Conservation (phyloP, 2,113 vertebrate species). For the Pluvialis apricaria region DNA sequence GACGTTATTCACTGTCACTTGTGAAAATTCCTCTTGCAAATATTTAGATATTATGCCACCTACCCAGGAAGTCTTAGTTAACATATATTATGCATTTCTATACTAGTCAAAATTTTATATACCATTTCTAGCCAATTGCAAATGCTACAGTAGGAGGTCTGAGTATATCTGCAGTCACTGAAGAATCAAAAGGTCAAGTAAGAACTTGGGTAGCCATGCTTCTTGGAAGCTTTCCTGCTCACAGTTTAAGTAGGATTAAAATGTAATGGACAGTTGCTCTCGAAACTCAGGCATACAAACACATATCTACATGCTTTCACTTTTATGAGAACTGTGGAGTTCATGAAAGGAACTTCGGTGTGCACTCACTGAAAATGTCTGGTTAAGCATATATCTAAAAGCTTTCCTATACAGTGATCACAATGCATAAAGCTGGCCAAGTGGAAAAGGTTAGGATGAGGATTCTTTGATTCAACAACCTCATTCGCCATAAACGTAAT, state of each 20-base stretch:
- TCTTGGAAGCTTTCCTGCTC: background rate
- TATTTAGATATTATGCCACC: background rate
- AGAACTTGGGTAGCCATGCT: background rate
- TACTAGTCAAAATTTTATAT: background rate
- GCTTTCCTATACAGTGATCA: background rate
- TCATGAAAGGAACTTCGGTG: background rate
- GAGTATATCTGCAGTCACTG: background rate
- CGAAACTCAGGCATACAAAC: background rate
- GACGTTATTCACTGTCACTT: background rate
- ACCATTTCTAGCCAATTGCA: background rate
- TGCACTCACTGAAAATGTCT: background rate
- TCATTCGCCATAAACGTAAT: background rate
- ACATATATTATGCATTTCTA: background rate
- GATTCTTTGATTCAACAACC: background rate
- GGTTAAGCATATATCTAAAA: background rate
- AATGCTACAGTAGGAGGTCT: background rate
- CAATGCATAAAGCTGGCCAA: background rate
- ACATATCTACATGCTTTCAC: background rate
- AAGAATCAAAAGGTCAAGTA: background rate
- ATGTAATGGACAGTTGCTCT: background rate
- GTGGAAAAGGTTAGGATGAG: background rate
- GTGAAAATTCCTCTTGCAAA: background rate
- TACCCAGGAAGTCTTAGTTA: background rate
- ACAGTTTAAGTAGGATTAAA: background rate
- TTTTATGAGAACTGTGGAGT: background rate